Conservation (phyloP, 2,113 vertebrate genomes). For the Scartelaos histophorus region DNA sequence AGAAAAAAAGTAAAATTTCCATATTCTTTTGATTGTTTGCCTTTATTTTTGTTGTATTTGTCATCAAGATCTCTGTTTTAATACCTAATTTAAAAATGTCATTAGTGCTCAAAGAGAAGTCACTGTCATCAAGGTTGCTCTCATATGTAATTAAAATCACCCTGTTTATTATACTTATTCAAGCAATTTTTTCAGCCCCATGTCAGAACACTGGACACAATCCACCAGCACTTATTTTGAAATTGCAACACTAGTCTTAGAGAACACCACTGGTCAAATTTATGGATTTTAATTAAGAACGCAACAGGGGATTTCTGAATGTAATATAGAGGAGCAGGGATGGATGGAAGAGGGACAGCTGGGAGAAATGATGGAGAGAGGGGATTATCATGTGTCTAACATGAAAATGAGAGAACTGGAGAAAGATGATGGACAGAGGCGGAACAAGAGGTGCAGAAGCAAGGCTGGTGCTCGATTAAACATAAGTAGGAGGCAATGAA, state of each 20-base stretch:
- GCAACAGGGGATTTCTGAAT: too few relatives aligned
- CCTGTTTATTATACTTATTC: not conserved
- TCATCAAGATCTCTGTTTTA: too few relatives aligned
- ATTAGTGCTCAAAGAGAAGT: too few relatives aligned
- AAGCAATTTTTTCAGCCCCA: not conserved
- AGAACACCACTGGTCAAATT: too few relatives aligned
- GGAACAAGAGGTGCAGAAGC: conserved; percentile 45
- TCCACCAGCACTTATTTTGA: not conserved
- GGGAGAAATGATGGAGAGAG: conserved; percentile 23
- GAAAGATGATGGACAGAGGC: conserved; percentile 54
- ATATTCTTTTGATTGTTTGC: too few relatives aligned
- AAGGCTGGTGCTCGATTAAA: conserved; percentile 43
- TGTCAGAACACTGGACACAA: conserved; percentile 13
- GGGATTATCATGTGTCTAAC: conserved; percentile 60
- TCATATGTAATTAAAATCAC: too few relatives aligned
- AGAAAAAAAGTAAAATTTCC: too few relatives aligned
- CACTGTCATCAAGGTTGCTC: too few relatives aligned
- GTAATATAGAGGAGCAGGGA: too few relatives aligned
- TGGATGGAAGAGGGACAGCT: conserved; percentile 22
- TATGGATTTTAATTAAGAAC: too few relatives aligned
- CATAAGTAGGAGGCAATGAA: conserved; percentile 39
- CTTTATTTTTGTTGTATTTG: not conserved
- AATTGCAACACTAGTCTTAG: too few relatives aligned
- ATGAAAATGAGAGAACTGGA: conserved; percentile 41
- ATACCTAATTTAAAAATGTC: too few relatives aligned